Conservation (phyloP, 1,140 invertebrate species). For the Geopemphigus sp. region DNA sequence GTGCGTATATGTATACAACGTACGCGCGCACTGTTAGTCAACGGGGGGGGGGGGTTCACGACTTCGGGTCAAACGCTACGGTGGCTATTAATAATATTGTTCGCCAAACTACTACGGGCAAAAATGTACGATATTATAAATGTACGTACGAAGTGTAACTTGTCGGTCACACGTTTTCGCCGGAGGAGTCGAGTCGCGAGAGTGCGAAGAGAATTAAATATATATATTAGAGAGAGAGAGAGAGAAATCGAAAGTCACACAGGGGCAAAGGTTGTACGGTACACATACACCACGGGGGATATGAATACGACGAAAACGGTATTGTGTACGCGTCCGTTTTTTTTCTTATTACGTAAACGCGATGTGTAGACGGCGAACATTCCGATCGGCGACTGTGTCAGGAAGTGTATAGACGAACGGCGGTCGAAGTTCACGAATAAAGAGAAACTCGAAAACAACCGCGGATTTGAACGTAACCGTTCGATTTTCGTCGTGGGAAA, state of each 20-base stretch:
- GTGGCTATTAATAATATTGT: constrained; percentile 33
- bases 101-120: constrained; percentile 13
- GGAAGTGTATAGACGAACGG: neutral
- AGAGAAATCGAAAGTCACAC: constrained; percentile 31
- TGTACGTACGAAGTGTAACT: neutral
- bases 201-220: no score
- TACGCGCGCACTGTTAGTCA: neutral
- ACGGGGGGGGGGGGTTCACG: neutral
- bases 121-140: neutral
- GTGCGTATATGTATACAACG: neutral
- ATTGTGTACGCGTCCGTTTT: neutral
- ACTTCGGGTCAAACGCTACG: constrained; percentile 26
- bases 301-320: neutral
- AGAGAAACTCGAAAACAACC: neutral
- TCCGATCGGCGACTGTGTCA: neutral
- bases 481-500: no score
- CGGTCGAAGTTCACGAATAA: constrained; percentile 3
- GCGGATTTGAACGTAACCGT: no score
- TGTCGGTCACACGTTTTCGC: constrained; percentile 21
- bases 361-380: neutral
- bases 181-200: neutral
- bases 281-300: neutral
- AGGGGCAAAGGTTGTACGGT: constrained; percentile 14
- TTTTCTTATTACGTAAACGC: constrained; percentile 24
- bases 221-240: neutral